Evolutionary conservation across 2,113 vertebrate genomes (phyloP).

Genomic region (Pogonocichla stellata): DNA sequence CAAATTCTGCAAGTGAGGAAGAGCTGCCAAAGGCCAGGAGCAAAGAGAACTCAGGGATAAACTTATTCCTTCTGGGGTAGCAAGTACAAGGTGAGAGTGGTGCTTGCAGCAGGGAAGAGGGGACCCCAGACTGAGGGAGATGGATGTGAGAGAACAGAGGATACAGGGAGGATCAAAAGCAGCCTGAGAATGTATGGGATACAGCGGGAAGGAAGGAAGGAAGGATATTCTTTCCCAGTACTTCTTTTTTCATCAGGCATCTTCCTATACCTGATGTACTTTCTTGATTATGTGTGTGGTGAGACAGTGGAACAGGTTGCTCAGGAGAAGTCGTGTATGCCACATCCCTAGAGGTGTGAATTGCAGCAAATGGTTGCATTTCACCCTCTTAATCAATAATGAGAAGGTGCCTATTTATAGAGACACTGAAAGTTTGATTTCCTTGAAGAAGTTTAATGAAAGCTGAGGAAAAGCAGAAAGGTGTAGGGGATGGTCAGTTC

Average conservation of each 20-base stretch:
- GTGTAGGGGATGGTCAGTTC: not conserved
- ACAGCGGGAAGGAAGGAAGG: rapidly evolving
- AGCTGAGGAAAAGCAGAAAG: not conserved
- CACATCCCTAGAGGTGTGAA: not conserved
- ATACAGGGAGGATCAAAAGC: not conserved
- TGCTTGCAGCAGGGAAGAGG: not conserved
- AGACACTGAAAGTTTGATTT: not conserved
- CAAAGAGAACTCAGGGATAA: not conserved
- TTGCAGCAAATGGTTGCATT: not conserved
- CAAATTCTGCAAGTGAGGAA: not conserved
- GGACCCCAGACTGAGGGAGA: not conserved
- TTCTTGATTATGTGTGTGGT: not conserved
- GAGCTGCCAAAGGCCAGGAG: not conserved
- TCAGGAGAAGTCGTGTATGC: not conserved
- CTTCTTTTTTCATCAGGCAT: not conserved
- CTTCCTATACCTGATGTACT: not conserved
- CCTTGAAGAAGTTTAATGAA: not conserved
- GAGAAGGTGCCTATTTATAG: not conserved
- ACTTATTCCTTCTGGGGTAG: not conserved
- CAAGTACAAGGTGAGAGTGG: not conserved
- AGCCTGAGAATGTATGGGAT: not conserved
- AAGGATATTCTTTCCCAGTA: not conserved
- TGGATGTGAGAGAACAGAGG: not conserved
- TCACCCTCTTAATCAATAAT: not conserved
- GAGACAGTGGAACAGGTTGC: not conserved